Evolutionary conservation across 2,113 vertebrate species (phyloP), one percentile per base, ranked within the genome.

Genomic region (Nothobranchius furzeri): DNA sequence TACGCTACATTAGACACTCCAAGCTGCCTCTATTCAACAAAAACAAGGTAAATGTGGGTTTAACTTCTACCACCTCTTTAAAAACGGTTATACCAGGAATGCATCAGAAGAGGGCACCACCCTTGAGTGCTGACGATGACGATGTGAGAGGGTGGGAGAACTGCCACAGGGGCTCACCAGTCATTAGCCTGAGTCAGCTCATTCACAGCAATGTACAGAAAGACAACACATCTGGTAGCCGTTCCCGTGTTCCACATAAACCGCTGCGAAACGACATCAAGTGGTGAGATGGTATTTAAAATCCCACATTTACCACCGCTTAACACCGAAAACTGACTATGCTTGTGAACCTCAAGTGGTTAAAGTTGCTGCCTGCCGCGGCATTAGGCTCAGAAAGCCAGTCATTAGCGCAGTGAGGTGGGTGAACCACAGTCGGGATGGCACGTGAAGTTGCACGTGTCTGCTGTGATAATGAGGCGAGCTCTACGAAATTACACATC

Each of bases 201-300:
- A 24, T 81, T 86, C 70, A 71, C 64, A 51, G 51, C 1, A 52
- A 71, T 30, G 59, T 54, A 63, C 51, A 4, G 50, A 73, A 77
- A 62, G 48, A 10, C 59, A 58, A 60, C 78, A 85, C 89, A 92
- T 90, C 85, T 90, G 89, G 85, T 90, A 89, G 80, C 83, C 9
- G 60, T 86, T 88, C 57, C 56, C 49, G 59, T 49, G 48, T 78
- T 73, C 81, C 83, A 50, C 82, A 82, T 54, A 84, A 84, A 89
- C 75, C 81, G 84, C 88, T 88, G 86, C 87, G 81, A 86, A 80
- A 90, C 72, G 84, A 85, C 76, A 79, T 79, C 20, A 42, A 60
- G 79, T 63, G 75, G 88, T 80, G 78, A 84, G 85, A 84, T 51
- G 85, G 84, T 79, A 89, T 91, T 90, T 89, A 87, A 79, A 72